Evolutionary conservation across 2,888 invertebrate genomes (phyloP), one percentile per base, ranked within the genome.

Genomic region (Cremastinae sp.): DNA sequence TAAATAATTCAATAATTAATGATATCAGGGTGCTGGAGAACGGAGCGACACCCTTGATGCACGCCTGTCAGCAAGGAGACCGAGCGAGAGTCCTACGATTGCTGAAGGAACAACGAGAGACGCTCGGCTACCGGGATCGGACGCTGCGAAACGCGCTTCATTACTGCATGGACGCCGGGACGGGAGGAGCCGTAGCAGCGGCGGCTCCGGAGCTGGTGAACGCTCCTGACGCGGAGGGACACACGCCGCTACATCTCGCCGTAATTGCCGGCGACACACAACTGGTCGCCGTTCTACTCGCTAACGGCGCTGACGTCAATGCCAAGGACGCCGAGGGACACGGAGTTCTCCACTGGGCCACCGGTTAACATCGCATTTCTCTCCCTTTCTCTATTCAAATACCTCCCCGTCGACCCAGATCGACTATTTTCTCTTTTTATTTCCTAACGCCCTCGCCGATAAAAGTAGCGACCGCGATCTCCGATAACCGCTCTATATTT

Each of bases 331-430:
- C 96, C 84, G 98, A 99, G 88, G 95, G 96, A 75, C 99, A 99
- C 89, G 97, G 98, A 1, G 96, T 97, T 53, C 95, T 98, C 8
- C 99, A 99, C 90, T 99, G 99, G 99, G 98, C 99, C 14, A 97
- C 98, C 80, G 98, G 98, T 98, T 89, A 76, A 14, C 10, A 20
- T 28, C 10, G 7, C 14, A n/a, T 35, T 12, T n/a, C 18, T 9
- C 1, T n/a, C 35, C 8, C 35, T 8, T 12, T 35, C 3, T 9
- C 14, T 43, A 22, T 8, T 28, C 18, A 10, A 20, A 28, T 18
- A 28, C 18, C n/a, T 62, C 18, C 14, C 41, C 18, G 8, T 4
- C 41, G n/a, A n/a, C n/a, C 12, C 56, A 16, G 9, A 37, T 20
- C 7, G 18, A 28, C 10, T 7, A 22, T 1, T 14, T 47, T n/a